Base-by-base conservation (phyloP, 1,140 invertebrate species). In the Trichonephila clavata region DNA sequence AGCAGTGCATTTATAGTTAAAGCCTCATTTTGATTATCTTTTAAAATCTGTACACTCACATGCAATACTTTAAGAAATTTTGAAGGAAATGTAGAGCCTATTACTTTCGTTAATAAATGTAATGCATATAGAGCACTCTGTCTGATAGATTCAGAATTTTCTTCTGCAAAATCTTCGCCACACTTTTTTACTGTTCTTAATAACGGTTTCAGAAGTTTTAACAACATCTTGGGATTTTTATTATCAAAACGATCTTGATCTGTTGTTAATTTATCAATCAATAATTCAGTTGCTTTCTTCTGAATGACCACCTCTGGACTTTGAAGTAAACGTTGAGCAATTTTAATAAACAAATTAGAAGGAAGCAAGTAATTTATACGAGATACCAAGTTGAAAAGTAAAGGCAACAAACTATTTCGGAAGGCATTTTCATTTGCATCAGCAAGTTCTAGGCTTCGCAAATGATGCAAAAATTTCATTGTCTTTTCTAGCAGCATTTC, bases 41-140 rank as follows among this genome's bases (percentile, higher is more conserved):
- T 94, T 86, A 96, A 93, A 21, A 95, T 94, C 95, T 95, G 80
- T 32, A 94, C 61, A n/a, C 94, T 81, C 2, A 94, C 71, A 20
- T 87, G 61, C 18, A 95, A 68, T 7, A 93, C 68, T 87, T 94
- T 94, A 43, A 83, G 71, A 50, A 94, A 92, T 39, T 95, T 90
- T 27, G 94, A 95, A 24, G 91, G 87, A 92, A 95, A 94, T 68
- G 91, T 50, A 39, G 80, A 32, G 16, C 95, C 98, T 32, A 98
- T 95, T 63, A 97, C 95, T 94, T 97, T 97, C 0, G 97, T 97
- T 16, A 99, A 95, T 7, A 98, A 95, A 95, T 99, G 98, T 8
- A 99, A 95, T 2, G 97, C 97, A 50, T 98, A 96, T 21, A 99
- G 95, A 2, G 98, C 97, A 1, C 97, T 97, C 96, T 99, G 98